A percentile compares a stretch with the other conserved stretches of the same genome.
These are phyloP conservation scores for Danionella cerebrum DNA, from an alignment of 2,113 vertebrate genomes.

Conservation along the genomic window DNA sequence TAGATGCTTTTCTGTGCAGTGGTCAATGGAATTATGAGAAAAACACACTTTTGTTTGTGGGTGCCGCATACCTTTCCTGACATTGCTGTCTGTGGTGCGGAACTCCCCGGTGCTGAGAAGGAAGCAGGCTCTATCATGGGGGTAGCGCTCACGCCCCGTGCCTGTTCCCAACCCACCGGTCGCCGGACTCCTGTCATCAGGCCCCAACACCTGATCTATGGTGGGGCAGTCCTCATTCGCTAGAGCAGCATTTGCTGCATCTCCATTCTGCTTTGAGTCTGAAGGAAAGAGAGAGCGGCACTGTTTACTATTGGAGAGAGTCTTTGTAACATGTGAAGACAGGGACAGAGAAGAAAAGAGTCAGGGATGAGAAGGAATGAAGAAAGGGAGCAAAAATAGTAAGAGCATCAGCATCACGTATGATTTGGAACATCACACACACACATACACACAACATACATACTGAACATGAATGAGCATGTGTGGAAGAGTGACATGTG, in stretches of 20 bases:
- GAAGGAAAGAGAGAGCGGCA: background rate
- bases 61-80: constrained; percentile 68
- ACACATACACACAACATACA: constrained; percentile 23
- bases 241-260: constrained; percentile 92
- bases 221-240: constrained; percentile 99
- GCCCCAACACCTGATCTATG: constrained; percentile 95
- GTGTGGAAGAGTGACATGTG: background rate
- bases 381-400: background rate
- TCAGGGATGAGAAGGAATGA: background rate
- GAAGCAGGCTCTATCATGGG: constrained; percentile 70
- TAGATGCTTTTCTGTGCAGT: background rate
- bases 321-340: background rate
- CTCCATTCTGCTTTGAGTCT: constrained; percentile 98
- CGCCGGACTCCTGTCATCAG: constrained; percentile 87
- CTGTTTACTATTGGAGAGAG: background rate
- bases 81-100: constrained; percentile 68
- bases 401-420: background rate
- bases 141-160: constrained; percentile 64
- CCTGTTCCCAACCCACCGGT: constrained; percentile 56
- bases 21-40: constrained; percentile 3
- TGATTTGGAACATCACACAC: constrained; percentile 5
- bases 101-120: constrained; percentile 70
- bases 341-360: background rate
- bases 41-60: constrained; percentile 9
- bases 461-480: constrained; percentile 10